A percentile compares a stretch with the other conserved stretches of the same genome.
phyloP scores from a whole-genome alignment of 1,140 invertebrate genomes.

The Drosophila pallidifrons region DNA sequence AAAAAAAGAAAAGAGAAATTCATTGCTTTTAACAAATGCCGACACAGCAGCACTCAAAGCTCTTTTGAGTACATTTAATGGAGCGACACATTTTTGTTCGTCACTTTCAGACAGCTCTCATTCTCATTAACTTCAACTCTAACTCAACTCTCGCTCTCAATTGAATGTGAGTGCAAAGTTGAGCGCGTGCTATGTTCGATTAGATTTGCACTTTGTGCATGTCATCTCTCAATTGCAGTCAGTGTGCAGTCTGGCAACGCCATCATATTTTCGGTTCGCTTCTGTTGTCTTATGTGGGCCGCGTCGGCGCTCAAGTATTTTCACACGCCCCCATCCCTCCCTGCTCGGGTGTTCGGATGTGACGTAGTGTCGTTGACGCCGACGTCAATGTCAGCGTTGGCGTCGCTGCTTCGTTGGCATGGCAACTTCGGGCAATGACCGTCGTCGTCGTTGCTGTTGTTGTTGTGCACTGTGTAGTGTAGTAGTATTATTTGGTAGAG shows the following conservation, averaged over 20 bases:
- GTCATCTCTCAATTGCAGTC: constrained; percentile 33
- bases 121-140: constrained; percentile 9
- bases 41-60: constrained; percentile 9
- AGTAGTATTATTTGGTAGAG: constrained; percentile 34
- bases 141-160: constrained; percentile 13
- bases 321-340: constrained; percentile 45
- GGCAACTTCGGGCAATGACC: constrained; percentile 72
- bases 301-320: constrained; percentile 45
- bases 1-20: constrained; percentile 44
- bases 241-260: constrained; percentile 38
- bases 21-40: constrained; percentile 29
- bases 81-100: constrained; percentile 3
- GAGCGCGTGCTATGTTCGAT: constrained; percentile 13
- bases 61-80: constrained; percentile 20
- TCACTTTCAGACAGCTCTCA: constrained; percentile 3
- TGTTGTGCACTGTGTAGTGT: constrained; percentile 41
- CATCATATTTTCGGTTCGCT: constrained; percentile 19
- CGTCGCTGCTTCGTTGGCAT: constrained; percentile 63
- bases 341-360: constrained; percentile 21
- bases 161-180: constrained; percentile 11
- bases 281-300: constrained; percentile 42
- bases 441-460: constrained; percentile 51
- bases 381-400: constrained; percentile 29
- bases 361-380: constrained; percentile 25
- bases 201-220: constrained; percentile 34